Evolutionary conservation across 1,140 invertebrate genomes (phyloP).

Genomic region (Drosophila chauvacae): DNA sequence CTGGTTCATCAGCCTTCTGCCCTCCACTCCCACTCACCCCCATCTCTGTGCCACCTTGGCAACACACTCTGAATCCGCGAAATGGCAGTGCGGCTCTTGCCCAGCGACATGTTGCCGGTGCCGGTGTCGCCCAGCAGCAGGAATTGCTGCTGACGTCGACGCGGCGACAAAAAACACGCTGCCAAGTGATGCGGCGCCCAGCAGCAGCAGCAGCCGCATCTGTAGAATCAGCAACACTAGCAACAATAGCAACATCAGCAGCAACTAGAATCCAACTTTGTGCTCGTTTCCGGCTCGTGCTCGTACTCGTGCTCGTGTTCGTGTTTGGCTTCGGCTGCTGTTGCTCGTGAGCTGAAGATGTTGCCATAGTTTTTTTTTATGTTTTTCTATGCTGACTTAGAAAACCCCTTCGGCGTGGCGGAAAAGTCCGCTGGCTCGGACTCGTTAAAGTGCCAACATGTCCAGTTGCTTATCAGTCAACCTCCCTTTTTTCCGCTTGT

Average conservation of each 20-base stretch:
- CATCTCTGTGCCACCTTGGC: slow-evolving; percentile 16
- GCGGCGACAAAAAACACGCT: slow-evolving; percentile 79
- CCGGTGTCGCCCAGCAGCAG: slow-evolving; percentile 57
- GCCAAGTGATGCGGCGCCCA: slow-evolving; percentile 79
- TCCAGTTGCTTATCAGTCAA: slow-evolving; percentile 71
- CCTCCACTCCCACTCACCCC: background rate
- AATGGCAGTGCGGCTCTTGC: background rate
- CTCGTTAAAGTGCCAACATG: slow-evolving; percentile 51
- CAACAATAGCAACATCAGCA: slow-evolving; percentile 22
- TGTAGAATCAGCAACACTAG: slow-evolving; percentile 40
- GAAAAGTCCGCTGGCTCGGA: slow-evolving; percentile 21
- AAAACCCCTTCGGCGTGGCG: slow-evolving; percentile 16
- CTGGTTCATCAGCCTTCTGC: slow-evolving; percentile 16
- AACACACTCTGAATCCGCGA: slow-evolving; percentile 28
- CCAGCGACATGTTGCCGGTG: slow-evolving; percentile 58
- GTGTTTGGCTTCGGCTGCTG: slow-evolving; percentile 16
- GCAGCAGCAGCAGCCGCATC: slow-evolving; percentile 36
- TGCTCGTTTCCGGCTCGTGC: slow-evolving; percentile 5
- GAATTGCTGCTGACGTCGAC: slow-evolving; percentile 74
- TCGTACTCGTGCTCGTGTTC: background rate
- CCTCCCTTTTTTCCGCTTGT: slow-evolving; percentile 50
- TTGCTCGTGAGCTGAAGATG: slow-evolving; percentile 66
- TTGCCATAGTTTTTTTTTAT: slow-evolving; percentile 18
- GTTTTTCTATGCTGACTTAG: slow-evolving; percentile 16
- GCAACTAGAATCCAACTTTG: slow-evolving; percentile 49